Evolutionary conservation across 2,797 vertebrate species (phyloP).

Genomic region (Sebastolobus alascanus): DNA sequence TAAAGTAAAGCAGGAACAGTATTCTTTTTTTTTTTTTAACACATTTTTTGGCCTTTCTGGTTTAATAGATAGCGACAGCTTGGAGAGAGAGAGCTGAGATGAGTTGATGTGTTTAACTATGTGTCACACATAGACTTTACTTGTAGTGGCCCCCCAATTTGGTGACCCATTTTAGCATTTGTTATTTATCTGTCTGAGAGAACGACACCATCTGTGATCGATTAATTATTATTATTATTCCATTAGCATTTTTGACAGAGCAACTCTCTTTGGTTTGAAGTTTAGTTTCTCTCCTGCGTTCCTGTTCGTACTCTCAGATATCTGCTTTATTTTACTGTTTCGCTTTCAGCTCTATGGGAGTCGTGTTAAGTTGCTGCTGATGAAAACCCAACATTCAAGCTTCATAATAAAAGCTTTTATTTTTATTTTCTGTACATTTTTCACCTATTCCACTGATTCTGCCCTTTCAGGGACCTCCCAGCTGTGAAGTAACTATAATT

Average conservation of each 20-base stretch:
- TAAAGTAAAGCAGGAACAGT: not conserved
- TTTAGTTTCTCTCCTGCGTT: not conserved
- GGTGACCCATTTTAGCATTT: no score
- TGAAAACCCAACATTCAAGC: not conserved
- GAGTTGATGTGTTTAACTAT: no score
- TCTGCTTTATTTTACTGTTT: not conserved
- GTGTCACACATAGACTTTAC: no score
- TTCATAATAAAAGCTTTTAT: constrained; percentile 8
- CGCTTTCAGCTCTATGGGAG: not conserved
- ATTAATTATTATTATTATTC: no score
- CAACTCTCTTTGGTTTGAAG: not conserved
- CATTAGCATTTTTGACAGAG: no score
- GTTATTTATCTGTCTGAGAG: no score
- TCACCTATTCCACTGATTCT: not conserved
- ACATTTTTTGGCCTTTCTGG: not conserved
- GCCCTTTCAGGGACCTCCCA: not conserved
- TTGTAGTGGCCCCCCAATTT: no score
- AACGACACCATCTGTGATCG: no score
- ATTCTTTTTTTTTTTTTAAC: no score
- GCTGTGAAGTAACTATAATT: constrained; percentile 20
- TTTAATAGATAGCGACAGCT: not conserved
- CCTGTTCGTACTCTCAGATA: not conserved
- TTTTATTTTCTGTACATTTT: not conserved
- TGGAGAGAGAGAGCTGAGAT: not conserved
- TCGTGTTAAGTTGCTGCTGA: not conserved